Percentiles rank a stretch among this genome's conserved stretches.
These are phyloP conservation scores for Alentia gelatinosa DNA, from an alignment of 2,888 invertebrate genomes.

Conservation along the genomic window DNA sequence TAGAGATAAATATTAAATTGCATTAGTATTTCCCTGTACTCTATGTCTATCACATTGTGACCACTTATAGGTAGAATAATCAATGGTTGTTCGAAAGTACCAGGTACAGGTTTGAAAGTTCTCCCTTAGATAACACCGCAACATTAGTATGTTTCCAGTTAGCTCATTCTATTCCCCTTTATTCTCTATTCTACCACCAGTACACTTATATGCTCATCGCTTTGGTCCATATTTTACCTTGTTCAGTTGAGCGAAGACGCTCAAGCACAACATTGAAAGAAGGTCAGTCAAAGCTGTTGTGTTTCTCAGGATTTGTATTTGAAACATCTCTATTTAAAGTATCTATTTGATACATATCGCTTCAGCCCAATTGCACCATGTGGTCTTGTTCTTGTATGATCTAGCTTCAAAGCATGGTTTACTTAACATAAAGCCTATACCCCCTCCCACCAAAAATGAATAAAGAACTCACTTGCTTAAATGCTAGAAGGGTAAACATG, in stretches of 20 bases:
- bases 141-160: no score
- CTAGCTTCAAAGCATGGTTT: neutral
- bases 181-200: neutral
- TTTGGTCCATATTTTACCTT: neutral
- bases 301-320: neutral
- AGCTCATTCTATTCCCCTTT: no score
- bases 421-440: neutral
- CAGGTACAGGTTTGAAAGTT: no score
- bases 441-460: neutral
- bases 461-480: no score
- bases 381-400: neutral
- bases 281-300: neutral
- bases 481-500: no score
- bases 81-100: no score
- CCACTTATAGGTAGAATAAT: no score
- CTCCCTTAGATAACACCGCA: no score
- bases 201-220: no score
- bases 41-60: no score
- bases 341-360: neutral
- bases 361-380: neutral
- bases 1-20: no score
- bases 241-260: constrained; percentile 34
- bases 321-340: neutral
- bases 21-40: no score
- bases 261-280: constrained; percentile 4